Base-by-base conservation (phyloP, 2,888 invertebrate genomes). In the Poecilobothrus nobilitatus region DNA sequence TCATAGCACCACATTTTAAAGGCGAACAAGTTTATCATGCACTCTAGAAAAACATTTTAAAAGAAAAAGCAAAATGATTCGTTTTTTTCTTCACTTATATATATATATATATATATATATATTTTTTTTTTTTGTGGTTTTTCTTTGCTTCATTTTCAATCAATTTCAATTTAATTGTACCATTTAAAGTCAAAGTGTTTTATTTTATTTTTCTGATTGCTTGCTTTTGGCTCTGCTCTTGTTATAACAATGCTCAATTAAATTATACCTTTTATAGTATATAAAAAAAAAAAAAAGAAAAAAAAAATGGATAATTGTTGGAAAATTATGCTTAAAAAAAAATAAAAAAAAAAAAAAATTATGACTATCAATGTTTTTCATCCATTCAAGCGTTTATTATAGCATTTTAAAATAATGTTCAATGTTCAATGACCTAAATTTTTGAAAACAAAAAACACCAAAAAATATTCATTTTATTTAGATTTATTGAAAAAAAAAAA, bases 111-210 rank as follows among this genome's bases (percentile, higher is more conserved):
- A 37, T 37, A 5, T 37, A 5, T 37, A 5, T 7, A 10, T 37
- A 10, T 53, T 2, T 3, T 53, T 53, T 15, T 53, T 4, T 12
- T 53, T 53, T 53, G 53, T 53, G 53, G 53, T 53, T 53, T 18
- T 53, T 53, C 53, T 53, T 9, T 18, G 53, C 15, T 53, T 53
- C 18, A n/a, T 12, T 53, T 53, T 53, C 53, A 53, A 53, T 53
- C 53, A 53, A 53, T 53, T 53, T 53, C 53, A 53, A 53, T 53
- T 53, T 53, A 53, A 53, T 53, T 53, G 53, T 53, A 15, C 53
- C 15, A 53, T 53, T 53, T 53, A 53, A 41, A 53, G 37, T 8
- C 8, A 27, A 27, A 27, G 27, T 27, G n/a, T 53, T 18, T 53
- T n/a, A n/a, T n/a, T 53, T 12, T 53, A 18, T 53, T 53, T 53